Evolutionary conservation across 2,888 invertebrate genomes (phyloP).

Genomic region (Zootermopsis nevadensis): DNA sequence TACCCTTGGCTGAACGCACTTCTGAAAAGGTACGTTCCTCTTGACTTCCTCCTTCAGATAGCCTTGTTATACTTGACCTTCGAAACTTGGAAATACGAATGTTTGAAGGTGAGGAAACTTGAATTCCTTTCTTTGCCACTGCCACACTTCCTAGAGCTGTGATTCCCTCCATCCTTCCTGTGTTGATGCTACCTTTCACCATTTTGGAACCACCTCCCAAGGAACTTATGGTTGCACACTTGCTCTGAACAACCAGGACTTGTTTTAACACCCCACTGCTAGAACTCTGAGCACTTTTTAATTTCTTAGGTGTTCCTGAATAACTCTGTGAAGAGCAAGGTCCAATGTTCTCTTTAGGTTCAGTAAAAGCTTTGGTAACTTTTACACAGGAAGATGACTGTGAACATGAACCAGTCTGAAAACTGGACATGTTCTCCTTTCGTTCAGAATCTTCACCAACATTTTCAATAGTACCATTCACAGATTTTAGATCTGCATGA

Average conservation of each 20-base stretch:
- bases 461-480: neutral
- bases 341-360: conserved; percentile 50
- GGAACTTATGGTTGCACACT: conserved; percentile 45
- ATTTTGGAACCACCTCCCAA: conserved; percentile 38
- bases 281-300: conserved; percentile 36
- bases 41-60: neutral
- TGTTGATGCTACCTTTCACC: neutral
- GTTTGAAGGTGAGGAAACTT: neutral
- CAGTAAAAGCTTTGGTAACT: conserved; percentile 35
- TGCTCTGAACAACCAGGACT: conserved; percentile 46
- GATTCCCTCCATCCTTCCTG: neutral
- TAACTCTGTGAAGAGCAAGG: conserved; percentile 45
- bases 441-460: conserved; percentile 44
- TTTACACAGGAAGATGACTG: conserved; percentile 38
- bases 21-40: neutral
- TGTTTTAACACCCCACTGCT: conserved; percentile 46
- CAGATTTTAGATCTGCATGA: conserved; percentile 1
- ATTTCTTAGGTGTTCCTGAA: conserved; percentile 35
- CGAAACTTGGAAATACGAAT: neutral
- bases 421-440: conserved; percentile 48
- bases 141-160: conserved; percentile 1
- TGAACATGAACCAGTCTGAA: conserved; percentile 21
- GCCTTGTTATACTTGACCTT: neutral
- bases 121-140: conserved; percentile 15
- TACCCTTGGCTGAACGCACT: neutral